phyloP scores from a whole-genome alignment of 2,113 vertebrate genomes.

The Myanophis thanlyinensis region DNA sequence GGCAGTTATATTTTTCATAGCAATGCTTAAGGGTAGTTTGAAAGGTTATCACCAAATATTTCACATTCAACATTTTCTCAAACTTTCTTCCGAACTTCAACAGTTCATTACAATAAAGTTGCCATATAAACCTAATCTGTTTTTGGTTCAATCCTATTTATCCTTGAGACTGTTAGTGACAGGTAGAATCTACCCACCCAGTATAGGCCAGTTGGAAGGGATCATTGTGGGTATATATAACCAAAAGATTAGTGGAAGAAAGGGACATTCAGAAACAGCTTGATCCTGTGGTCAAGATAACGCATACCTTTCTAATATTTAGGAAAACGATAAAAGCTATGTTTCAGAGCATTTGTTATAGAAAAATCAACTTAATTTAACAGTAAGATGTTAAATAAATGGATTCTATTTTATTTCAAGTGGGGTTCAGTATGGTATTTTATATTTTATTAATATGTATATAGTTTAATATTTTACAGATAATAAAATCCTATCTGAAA shows the following conservation, averaged over 20 bases:
- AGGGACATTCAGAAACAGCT: neutral
- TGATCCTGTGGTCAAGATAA: neutral
- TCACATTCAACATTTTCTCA: neutral
- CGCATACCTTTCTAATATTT: neutral
- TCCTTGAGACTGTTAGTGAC: neutral
- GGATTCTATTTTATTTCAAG: neutral
- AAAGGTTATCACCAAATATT: neutral
- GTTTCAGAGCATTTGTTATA: neutral
- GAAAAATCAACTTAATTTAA: neutral
- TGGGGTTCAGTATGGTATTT: neutral
- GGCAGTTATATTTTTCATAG: neutral
- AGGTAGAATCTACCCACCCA: neutral
- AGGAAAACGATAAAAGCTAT: neutral
- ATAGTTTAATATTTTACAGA: neutral
- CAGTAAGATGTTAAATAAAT: neutral
- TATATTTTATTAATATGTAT: neutral
- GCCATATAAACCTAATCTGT: neutral
- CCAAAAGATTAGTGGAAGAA: neutral
- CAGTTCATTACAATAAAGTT: neutral
- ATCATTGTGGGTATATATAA: neutral
- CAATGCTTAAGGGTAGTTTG: neutral
- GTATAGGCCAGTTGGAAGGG: neutral
- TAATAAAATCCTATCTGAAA: neutral
- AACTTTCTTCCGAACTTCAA: neutral
- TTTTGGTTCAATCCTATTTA: neutral